A percentile compares a stretch with the other conserved stretches of the same genome.
phyloP scores from a whole-genome alignment of 2,797 vertebrate genomes.

The Neopelma chrysocephalum region DNA sequence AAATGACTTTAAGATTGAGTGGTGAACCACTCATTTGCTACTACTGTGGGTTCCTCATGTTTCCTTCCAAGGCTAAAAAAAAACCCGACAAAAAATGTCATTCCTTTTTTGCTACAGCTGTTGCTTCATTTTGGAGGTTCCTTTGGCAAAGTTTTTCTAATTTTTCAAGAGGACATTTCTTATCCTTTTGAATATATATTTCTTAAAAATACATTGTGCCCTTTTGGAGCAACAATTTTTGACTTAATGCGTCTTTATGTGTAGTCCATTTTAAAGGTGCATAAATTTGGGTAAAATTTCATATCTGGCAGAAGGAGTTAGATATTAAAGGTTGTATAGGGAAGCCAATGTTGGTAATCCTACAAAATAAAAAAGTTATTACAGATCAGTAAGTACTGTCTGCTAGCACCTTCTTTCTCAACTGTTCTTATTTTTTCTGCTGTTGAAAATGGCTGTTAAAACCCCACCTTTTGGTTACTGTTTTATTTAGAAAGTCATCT shows the following conservation, averaged over 20 bases:
- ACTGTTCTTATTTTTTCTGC: not conserved
- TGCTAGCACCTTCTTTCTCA: not conserved
- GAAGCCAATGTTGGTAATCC: not conserved
- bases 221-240: not conserved
- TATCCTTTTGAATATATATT: not conserved
- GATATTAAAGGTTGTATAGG: not conserved
- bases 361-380: not conserved
- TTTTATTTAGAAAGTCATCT: not conserved
- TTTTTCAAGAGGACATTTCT: not conserved
- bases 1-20: not conserved
- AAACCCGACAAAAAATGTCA: not conserved
- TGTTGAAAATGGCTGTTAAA: not conserved
- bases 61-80: not conserved
- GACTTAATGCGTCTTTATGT: not conserved
- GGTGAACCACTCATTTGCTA: not conserved
- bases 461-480: rapidly evolving
- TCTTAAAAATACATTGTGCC: not conserved
- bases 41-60: not conserved
- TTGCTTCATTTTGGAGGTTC: not conserved
- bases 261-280: not conserved
- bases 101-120: not conserved
- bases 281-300: not conserved
- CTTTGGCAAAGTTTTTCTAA: not conserved
- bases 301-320: not conserved
- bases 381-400: not conserved